Evolutionary conservation across 2,888 invertebrate genomes (phyloP), one percentile per base, ranked within the genome.

Genomic region (Morinoia aosen): DNA sequence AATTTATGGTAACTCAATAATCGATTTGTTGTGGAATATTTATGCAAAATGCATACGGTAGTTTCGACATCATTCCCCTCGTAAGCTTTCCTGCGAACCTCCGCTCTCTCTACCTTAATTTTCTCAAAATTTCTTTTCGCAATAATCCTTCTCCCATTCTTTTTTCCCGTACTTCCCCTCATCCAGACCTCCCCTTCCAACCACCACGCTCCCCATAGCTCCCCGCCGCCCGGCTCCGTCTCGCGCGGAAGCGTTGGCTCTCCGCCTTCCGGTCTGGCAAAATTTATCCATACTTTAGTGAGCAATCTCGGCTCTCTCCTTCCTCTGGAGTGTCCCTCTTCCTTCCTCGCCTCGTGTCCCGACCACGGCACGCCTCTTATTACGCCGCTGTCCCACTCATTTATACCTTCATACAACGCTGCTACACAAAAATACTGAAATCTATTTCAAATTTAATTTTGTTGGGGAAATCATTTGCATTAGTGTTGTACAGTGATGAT

Each of bases 261-360:
- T 12, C 57, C 57, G 93, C 57, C 57, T 93, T 93, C 93, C 93
- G 93, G 93, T 93, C 93, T 57, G 93, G n/a, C 93, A 57, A 48
- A 93, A 93, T 93, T 93, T 93, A 93, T 93, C 93, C 93, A 93
- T 93, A 93, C 93, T 93, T 93, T 93, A 93, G 93, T 56, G 93
- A 93, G 93, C 93, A 57, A 93, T 93, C 93, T 93, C 93, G 93
- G 93, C 57, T 93, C 93, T 58, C 93, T 93, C 93, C 93, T 93
- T 93, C 93, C 93, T 93, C 39, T 93, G 33, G 48, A 93, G 93
- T 93, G 93, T n/a, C 48, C 48, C 58, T 93, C 93, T 93, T 93
- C 93, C 93, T 93, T 93, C 93, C 93, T 93, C 33, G 93, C 93
- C 90, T 39, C 90, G 39, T 93, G 93, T 93, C 93, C 93, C 58